Evolutionary conservation across 2,113 vertebrate genomes (phyloP).

Genomic region (Neogale vison): DNA sequence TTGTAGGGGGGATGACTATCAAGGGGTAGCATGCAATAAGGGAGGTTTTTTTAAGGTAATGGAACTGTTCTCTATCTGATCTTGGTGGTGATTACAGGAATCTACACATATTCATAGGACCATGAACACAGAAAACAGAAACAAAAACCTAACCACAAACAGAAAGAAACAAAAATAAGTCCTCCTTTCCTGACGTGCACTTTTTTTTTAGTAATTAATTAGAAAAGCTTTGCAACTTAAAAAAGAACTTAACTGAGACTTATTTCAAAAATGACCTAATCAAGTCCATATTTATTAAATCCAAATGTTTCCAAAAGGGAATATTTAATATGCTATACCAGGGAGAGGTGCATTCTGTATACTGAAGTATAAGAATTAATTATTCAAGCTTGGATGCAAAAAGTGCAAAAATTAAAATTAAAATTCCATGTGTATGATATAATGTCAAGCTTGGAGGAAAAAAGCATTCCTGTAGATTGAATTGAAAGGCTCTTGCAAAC

Average conservation of each 20-base stretch:
- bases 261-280: slow-evolving; percentile 43
- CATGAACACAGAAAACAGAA: neutral
- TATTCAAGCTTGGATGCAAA: slow-evolving; percentile 37
- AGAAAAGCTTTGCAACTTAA: neutral
- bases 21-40: neutral
- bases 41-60: neutral
- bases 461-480: neutral
- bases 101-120: neutral
- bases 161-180: neutral
- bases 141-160: neutral
- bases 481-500: neutral
- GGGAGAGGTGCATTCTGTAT: neutral
- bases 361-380: slow-evolving; percentile 19
- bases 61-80: neutral
- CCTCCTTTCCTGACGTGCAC: neutral
- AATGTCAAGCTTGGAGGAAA: neutral
- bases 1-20: neutral
- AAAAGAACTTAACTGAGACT: neutral
- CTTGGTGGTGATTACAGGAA: neutral
- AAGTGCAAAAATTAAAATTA: slow-evolving; percentile 26
- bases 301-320: slow-evolving; percentile 28
- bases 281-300: slow-evolving; percentile 13
- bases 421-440: slow-evolving; percentile 49
- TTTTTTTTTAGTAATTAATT: neutral
- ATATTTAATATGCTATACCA: neutral